These are phyloP conservation scores for Pteropus alecto DNA, from an alignment of 2,113 vertebrate species.

Conservation along the genomic window DNA sequence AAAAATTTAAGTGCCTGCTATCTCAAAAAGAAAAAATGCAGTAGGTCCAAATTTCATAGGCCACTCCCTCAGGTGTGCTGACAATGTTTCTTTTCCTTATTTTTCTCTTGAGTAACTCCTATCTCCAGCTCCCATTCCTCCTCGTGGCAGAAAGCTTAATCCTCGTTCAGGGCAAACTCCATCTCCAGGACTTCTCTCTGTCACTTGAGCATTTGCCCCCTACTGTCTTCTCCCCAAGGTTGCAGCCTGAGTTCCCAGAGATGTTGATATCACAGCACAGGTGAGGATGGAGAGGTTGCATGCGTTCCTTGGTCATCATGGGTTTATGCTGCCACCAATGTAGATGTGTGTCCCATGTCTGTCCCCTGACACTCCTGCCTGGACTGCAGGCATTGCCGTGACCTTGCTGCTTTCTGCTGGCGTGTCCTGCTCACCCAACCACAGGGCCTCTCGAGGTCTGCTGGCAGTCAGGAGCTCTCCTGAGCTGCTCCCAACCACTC, in stretches of 20 bases:
- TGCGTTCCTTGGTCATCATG: neutral
- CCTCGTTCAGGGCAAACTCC: neutral
- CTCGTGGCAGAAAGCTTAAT: neutral
- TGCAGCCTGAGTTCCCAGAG: neutral
- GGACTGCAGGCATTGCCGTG: neutral
- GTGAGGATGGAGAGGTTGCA: neutral
- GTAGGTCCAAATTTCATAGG: neutral
- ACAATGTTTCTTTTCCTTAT: neutral
- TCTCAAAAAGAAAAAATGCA: neutral
- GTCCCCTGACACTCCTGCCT: neutral
- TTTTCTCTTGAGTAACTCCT: neutral
- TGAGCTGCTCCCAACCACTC: neutral
- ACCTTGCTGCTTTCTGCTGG: neutral
- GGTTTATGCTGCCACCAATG: neutral
- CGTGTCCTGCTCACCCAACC: neutral
- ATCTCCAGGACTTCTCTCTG: neutral
- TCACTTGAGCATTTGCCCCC: neutral
- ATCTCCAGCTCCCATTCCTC: neutral
- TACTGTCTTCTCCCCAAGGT: neutral
- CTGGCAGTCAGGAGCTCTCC: neutral
- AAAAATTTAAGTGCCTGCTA: neutral
- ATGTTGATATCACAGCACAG: neutral
- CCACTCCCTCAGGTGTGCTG: neutral
- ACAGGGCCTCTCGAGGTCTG: neutral
- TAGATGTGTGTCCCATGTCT: neutral